phyloP scores from a whole-genome alignment of 2,888 invertebrate genomes.

The Scaptomyza flava region DNA sequence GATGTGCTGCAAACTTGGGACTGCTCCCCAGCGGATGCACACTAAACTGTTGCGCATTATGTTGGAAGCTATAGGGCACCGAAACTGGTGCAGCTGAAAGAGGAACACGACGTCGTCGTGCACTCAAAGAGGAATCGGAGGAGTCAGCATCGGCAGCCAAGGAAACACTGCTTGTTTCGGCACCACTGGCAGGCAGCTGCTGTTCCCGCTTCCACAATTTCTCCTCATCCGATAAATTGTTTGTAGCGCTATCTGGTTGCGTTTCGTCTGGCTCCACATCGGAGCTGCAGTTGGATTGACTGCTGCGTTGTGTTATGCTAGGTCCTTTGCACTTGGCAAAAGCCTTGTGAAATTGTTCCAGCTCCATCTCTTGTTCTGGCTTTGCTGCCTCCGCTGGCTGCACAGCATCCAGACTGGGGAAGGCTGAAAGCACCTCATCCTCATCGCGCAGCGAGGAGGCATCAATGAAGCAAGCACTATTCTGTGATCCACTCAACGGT shows the following conservation, averaged over 20 bases:
- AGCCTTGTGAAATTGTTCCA: conserved; percentile 83
- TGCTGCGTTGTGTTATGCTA: conserved; percentile 39
- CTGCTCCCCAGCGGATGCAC: conserved; percentile 85
- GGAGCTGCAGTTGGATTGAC: conserved; percentile 66
- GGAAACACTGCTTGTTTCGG: conserved; percentile 70
- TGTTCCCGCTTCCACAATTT: conserved; percentile 81
- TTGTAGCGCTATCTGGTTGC: conserved; percentile 55
- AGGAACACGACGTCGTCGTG: conserved; percentile 81
- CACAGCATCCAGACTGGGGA: conserved; percentile 69
- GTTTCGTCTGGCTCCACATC: conserved; percentile 66
- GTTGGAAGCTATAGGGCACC: conserved; percentile 86
- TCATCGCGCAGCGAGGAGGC: conserved; percentile 91
- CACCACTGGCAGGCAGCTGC: conserved; percentile 31
- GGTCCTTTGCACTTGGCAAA: conserved; percentile 82
- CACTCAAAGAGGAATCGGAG: conserved; percentile 76
- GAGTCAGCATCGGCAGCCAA: conserved; percentile 77
- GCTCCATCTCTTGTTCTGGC: conserved; percentile 67
- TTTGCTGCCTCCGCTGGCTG: conserved; percentile 45
- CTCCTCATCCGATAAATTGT: conserved; percentile 83
- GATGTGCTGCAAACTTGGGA: conserved; percentile 70
- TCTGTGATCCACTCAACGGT: conserved; percentile 74
- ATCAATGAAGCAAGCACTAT: conserved; percentile 90
- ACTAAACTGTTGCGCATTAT: conserved; percentile 87
- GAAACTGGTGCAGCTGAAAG: conserved; percentile 85
- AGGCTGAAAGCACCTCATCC: conserved; percentile 84